These are phyloP conservation scores for Melikaiella ostensackeni DNA, from an alignment of 2,888 invertebrate species.

Conservation along the genomic window DNA sequence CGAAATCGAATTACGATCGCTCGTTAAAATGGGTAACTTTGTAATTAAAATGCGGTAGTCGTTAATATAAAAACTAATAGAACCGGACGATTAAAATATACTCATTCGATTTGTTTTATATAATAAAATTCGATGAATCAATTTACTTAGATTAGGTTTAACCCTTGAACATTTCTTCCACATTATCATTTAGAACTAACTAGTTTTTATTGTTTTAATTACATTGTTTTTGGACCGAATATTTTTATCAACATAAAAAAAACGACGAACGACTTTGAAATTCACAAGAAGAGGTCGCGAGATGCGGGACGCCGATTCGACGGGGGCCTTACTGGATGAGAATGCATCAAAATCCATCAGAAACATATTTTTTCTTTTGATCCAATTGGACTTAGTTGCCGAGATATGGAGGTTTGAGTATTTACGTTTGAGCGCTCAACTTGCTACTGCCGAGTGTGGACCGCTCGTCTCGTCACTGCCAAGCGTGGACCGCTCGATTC, in stretches of 20 bases:
- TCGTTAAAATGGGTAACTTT: conserved; percentile 37
- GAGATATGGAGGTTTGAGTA: no score
- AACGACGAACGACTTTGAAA: background rate
- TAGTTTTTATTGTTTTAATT: background rate
- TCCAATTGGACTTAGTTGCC: no score
- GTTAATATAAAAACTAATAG: background rate
- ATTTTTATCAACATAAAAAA: background rate
- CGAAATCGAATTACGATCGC: conserved; percentile 46
- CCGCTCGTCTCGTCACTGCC: no score
- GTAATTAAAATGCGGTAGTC: conserved; percentile 49
- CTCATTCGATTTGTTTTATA: background rate
- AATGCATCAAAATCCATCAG: no score
- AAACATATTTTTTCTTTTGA: no score
- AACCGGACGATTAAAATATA: background rate
- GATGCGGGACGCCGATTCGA: no score
- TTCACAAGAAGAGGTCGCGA: no score
- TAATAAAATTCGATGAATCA: background rate
- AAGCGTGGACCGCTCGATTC: no score
- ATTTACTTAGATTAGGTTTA: background rate
- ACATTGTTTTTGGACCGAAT: conserved; percentile 8
- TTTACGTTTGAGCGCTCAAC: no score
- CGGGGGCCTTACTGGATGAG: no score
- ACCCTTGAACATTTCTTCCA: background rate
- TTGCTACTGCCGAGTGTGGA: no score
- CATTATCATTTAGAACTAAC: background rate